A percentile compares a stretch with the other conserved stretches of the same genome.
These are phyloP conservation scores for Hystrix cristata DNA, from an alignment of 2,113 vertebrate genomes.

Conservation along the genomic window DNA sequence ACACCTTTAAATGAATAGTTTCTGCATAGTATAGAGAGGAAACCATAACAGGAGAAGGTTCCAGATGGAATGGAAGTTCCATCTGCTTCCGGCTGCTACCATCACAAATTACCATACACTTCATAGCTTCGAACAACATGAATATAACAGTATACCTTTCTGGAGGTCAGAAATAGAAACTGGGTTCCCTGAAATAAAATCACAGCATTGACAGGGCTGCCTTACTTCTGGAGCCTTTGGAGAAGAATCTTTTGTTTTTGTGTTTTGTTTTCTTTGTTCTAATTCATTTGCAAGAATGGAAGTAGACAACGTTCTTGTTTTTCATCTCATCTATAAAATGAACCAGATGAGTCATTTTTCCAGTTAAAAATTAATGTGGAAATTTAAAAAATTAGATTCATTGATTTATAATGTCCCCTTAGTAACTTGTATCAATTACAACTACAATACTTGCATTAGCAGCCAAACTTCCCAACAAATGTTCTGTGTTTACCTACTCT, in stretches of 20 bases:
- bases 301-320: background rate
- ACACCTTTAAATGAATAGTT: background rate
- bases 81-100: background rate
- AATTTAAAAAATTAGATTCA: background rate
- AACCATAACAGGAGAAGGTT: background rate
- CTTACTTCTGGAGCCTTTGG: background rate
- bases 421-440: accelerated
- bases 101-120: background rate
- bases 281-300: conserved; percentile 12
- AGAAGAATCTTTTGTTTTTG: background rate
- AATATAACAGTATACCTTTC: background rate
- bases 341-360: no score
- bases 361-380: background rate
- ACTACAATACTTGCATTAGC: background rate
- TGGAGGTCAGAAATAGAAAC: background rate
- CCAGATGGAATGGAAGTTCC: background rate
- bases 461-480: background rate
- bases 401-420: background rate
- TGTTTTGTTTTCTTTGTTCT: background rate
- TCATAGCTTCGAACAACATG: background rate
- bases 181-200: background rate
- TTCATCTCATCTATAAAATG: background rate
- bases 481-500: background rate
- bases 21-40: background rate
- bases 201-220: background rate